phyloP scores from a whole-genome alignment of 2,113 vertebrate genomes.

The Chaenocephalus aceratus region DNA sequence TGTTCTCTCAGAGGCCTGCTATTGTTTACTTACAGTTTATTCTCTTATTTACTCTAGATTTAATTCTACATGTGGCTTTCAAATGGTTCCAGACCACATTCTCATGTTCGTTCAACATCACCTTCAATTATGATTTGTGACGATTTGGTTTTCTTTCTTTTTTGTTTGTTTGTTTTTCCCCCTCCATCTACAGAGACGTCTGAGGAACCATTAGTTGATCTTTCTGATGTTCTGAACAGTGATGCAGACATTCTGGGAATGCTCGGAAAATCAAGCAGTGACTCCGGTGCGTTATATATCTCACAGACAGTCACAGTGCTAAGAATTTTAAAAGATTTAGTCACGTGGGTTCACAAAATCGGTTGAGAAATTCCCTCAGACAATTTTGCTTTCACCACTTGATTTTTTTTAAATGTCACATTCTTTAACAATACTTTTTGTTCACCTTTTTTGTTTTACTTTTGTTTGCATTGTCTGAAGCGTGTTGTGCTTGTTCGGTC shows the following conservation, averaged over 20 bases:
- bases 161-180: slow-evolving; percentile 50
- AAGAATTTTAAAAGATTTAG: slow-evolving; percentile 29
- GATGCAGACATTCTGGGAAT: slow-evolving; percentile 98
- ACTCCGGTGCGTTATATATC: slow-evolving; percentile 88
- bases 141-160: slow-evolving; percentile 64
- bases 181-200: slow-evolving; percentile 83
- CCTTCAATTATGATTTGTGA: slow-evolving; percentile 77
- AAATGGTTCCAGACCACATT: slow-evolving; percentile 50
- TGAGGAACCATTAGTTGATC: slow-evolving; percentile 94
- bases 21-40: background rate
- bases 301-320: slow-evolving; percentile 61
- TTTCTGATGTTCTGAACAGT: slow-evolving; percentile 95
- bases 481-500: slow-evolving; percentile 73
- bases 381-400: slow-evolving; percentile 48
- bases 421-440: slow-evolving; percentile 56
- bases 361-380: slow-evolving; percentile 41
- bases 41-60: background rate
- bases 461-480: slow-evolving; percentile 69
- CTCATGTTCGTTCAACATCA: slow-evolving; percentile 69
- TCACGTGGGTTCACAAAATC: slow-evolving; percentile 39
- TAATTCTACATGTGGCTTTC: slow-evolving; percentile 8
- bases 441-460: slow-evolving; percentile 57
- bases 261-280: slow-evolving; percentile 92
- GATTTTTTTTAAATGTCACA: slow-evolving; percentile 42
- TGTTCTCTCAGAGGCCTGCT: background rate